phyloP scores from a whole-genome alignment of 2,888 invertebrate species.

The Diaphora mendica region DNA sequence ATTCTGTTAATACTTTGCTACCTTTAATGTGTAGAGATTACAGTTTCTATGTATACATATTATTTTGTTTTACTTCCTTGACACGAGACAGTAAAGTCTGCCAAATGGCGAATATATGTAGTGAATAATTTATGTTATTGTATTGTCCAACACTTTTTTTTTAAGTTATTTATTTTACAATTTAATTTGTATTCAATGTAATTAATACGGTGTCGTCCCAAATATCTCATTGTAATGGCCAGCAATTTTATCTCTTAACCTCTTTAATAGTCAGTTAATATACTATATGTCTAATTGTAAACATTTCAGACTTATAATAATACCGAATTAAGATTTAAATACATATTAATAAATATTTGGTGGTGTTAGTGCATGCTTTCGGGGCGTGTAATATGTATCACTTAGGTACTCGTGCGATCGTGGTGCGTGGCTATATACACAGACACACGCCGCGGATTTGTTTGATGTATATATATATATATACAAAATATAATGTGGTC shows the following conservation, averaged over 20 bases:
- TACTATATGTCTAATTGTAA: conserved; percentile 53
- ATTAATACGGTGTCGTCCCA: conserved; percentile 54
- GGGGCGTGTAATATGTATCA: conserved; percentile 35
- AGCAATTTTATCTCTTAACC: conserved; percentile 66
- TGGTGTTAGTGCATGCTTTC: conserved; percentile 43
- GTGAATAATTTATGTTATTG: conserved; percentile 22
- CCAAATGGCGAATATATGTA: conserved; percentile 20
- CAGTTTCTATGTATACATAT: neutral
- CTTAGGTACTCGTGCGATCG: conserved; percentile 26
- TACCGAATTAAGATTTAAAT: conserved; percentile 61
- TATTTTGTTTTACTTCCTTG: conserved; percentile 13
- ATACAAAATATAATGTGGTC: conserved; percentile 64
- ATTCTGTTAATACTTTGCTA: neutral
- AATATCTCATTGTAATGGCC: conserved; percentile 67
- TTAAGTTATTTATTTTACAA: conserved; percentile 34
- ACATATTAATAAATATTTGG: conserved; percentile 38
- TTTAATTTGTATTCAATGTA: conserved; percentile 21
- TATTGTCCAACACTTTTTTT: conserved; percentile 28
- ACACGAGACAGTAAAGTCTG: conserved; percentile 25
- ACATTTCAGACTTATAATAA: conserved; percentile 56
- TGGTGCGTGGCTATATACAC: conserved; percentile 18
- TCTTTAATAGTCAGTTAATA: conserved; percentile 61
- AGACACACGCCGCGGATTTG: conserved; percentile 30
- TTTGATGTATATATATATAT: conserved; percentile 45
- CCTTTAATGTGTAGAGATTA: neutral